A percentile compares a stretch with the other conserved stretches of the same genome.
phyloP scores from a whole-genome alignment of 2,113 vertebrate genomes.

The Pangasianodon hypophthalmus region DNA sequence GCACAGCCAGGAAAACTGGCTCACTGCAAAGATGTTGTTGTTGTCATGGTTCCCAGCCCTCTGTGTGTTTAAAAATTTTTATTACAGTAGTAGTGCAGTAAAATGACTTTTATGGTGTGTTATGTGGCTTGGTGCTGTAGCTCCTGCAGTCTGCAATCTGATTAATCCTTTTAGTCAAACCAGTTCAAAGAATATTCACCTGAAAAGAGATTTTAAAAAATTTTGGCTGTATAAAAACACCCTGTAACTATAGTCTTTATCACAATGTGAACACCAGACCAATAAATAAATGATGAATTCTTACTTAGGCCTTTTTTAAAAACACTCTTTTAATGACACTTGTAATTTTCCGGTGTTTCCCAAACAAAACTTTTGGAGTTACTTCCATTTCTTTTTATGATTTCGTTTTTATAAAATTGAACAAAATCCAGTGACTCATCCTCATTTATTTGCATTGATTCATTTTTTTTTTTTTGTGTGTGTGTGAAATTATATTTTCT shows the following conservation, averaged over 20 bases:
- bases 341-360: no score
- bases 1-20: constrained; percentile 64
- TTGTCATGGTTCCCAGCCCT: constrained; percentile 58
- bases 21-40: constrained; percentile 56
- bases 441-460: no score
- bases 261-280: background rate
- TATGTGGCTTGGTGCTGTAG: background rate
- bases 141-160: background rate
- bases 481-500: no score
- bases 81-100: constrained; percentile 15
- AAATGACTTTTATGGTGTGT: background rate
- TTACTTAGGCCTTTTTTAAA: background rate
- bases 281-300: background rate
- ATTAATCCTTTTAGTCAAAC: background rate
- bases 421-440: no score
- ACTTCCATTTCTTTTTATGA: no score
- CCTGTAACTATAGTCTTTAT: background rate
- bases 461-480: no score
- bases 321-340: background rate
- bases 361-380: no score
- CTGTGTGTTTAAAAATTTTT: constrained; percentile 31
- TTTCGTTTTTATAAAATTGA: no score
- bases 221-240: background rate
- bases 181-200: background rate
- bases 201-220: background rate